Percentiles rank a stretch among this genome's conserved stretches.
phyloP scores from a whole-genome alignment of 2,113 vertebrate species.

The Orthonyx spaldingii region DNA sequence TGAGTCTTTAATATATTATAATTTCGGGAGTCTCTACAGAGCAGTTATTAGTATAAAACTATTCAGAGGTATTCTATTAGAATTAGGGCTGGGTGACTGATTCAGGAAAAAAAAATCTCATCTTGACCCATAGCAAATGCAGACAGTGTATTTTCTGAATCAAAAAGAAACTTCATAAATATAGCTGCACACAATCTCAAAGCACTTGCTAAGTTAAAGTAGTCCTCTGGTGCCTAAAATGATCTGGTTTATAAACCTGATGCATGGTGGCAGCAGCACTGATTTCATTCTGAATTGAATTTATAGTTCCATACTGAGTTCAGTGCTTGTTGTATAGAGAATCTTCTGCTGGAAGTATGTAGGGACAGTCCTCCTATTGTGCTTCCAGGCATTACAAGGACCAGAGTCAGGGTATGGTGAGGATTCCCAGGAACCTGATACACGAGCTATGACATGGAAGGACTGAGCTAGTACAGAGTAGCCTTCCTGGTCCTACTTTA shows the following conservation, averaged over 20 bases:
- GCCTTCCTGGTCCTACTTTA: not conserved
- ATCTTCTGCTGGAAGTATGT: not conserved
- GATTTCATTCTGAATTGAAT: not conserved
- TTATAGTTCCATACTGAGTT: not conserved
- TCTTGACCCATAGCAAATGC: not conserved
- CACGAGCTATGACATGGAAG: not conserved
- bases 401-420: not conserved
- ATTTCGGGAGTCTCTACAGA: constrained; percentile 71
- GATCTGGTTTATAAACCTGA: not conserved
- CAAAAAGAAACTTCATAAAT: not conserved
- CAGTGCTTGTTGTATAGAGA: not conserved
- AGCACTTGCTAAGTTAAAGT: not conserved
- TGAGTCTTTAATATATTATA: constrained; percentile 74
- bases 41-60: constrained; percentile 67
- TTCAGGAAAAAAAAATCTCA: constrained; percentile 41
- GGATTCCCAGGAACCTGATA: not conserved
- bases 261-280: not conserved
- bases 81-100: constrained; percentile 65
- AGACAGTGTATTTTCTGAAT: not conserved
- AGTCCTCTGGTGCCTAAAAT: not conserved
- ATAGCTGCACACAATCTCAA: not conserved
- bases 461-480: not conserved
- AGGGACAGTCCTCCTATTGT: not conserved
- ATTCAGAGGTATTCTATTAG: constrained; percentile 66
- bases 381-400: not conserved